Conservation (phyloP, 1,140 invertebrate species). For the Stegodyphus dumicola region DNA sequence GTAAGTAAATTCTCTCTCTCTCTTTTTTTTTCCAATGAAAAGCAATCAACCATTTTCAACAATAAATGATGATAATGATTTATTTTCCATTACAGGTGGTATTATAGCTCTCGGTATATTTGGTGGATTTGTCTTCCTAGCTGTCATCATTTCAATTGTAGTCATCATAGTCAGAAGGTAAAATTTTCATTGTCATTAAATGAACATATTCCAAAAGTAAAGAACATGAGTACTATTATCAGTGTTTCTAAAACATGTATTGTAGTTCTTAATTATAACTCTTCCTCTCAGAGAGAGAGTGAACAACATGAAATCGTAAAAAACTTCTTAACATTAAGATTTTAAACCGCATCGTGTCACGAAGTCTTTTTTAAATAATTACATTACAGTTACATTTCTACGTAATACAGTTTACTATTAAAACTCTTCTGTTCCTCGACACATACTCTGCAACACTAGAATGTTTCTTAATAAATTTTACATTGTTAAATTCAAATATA, state of each 20-base stretch:
- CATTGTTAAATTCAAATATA: no score
- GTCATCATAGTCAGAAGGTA: conserved; percentile 91
- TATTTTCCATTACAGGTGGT: conserved; percentile 69
- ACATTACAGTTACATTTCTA: no score
- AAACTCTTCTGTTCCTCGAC: no score
- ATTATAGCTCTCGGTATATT: conserved; percentile 90
- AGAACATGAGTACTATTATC: not conserved
- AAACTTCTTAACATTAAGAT: no score
- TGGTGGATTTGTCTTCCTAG: conserved; percentile 88
- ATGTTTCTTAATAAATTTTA: no score
- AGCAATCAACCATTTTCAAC: not conserved
- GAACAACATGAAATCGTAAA: no score
- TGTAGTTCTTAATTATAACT: not conserved
- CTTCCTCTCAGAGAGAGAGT: not conserved
- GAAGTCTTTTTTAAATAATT: no score
- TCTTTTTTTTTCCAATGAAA: not conserved
- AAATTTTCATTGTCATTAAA: conserved; percentile 65
- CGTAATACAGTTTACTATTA: no score
- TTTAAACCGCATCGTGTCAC: no score
- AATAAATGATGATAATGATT: not conserved
- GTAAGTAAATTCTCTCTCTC: conserved; percentile 14
- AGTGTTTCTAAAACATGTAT: not conserved
- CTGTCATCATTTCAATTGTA: conserved; percentile 88
- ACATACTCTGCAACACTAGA: no score
- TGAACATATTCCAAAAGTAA: not conserved